phyloP scores from a whole-genome alignment of 2,888 invertebrate species.

The Drosophila fungiperda region DNA sequence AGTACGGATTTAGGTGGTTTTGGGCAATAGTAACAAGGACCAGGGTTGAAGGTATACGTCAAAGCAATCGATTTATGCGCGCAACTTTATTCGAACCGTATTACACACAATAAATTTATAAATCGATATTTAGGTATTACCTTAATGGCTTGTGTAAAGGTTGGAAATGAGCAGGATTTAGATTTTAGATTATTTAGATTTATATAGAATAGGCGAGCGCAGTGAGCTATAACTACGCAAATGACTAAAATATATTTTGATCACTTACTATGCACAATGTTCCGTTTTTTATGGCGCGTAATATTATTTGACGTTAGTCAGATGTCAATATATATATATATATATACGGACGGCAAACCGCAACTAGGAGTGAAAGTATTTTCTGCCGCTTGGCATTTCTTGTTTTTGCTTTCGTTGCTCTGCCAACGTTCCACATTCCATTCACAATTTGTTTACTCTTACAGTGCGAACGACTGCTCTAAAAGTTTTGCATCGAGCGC shows the following conservation, averaged over 20 bases:
- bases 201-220: neutral
- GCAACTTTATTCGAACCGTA: constrained; percentile 26
- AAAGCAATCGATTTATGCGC: constrained; percentile 53
- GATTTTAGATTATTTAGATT: too few species aligned
- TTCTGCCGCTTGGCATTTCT: constrained; percentile 32
- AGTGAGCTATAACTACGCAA: constrained; percentile 47
- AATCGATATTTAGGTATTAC: constrained; percentile 29
- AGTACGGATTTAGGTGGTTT: neutral
- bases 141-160: constrained; percentile 38
- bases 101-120: constrained; percentile 25
- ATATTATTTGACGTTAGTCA: constrained; percentile 61
- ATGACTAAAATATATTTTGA: constrained; percentile 36
- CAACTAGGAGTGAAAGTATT: constrained; percentile 40
- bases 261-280: constrained; percentile 35
- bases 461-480: constrained; percentile 11
- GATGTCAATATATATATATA: constrained; percentile 67
- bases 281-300: constrained; percentile 57
- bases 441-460: constrained; percentile 52
- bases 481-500: constrained; percentile 31
- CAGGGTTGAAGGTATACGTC: constrained; percentile 23
- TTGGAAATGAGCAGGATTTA: constrained; percentile 40
- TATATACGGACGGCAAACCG: constrained; percentile 56
- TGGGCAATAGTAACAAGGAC: neutral
- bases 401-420: constrained; percentile 39
- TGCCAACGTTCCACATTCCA: neutral